Evolutionary conservation across 1,140 invertebrate genomes (phyloP), one percentile per base, ranked within the genome.

Genomic region (Antheraea mylitta): DNA sequence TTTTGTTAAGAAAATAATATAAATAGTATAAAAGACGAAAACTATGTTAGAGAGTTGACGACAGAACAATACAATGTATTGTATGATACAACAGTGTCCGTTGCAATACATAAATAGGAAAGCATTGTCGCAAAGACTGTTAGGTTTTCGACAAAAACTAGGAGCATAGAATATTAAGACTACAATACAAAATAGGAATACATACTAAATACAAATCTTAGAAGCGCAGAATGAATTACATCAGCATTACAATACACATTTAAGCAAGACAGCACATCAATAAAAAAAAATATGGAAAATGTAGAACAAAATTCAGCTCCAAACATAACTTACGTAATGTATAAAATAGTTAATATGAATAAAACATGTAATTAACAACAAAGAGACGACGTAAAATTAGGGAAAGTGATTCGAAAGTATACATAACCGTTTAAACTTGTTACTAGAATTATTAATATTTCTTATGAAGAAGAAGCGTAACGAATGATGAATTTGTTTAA

Each of bases 331-430:
- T 22, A 19, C 1, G 22, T 22, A n/a, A 19, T 7, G 38, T 11
- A 42, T 9, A 42, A 7, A 42, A 42, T 42, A 42, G 11, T 42
- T 42, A 8, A 42, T 42, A 42, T 42, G 11, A 42, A 42, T 8
- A 42, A 42, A 42, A 42, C 11, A 42, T 4, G 22, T 22, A 19
- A 60, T 53, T 9, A 53, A 53, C 16, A n/a, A 13, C 11, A 53
- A 53, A 53, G 45, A 53, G 0, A 53, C 16, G 16, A 16, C 11
- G 6, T 13, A 53, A 53, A 65, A 65, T 22, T 42, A 65, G 63
- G 18, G 63, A 64, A 64, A 64, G 63, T 18, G 37, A 64, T 38
- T 48, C 9, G 64, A 65, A 65, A 65, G 64, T 65, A 48, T 65
- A 22, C 7, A 65, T 65, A 9, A 61, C 45, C 45, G 16, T 53